Evolutionary conservation across 2,888 invertebrate genomes (phyloP), one percentile per base, ranked within the genome.

Genomic region (Epirrita christyi): DNA sequence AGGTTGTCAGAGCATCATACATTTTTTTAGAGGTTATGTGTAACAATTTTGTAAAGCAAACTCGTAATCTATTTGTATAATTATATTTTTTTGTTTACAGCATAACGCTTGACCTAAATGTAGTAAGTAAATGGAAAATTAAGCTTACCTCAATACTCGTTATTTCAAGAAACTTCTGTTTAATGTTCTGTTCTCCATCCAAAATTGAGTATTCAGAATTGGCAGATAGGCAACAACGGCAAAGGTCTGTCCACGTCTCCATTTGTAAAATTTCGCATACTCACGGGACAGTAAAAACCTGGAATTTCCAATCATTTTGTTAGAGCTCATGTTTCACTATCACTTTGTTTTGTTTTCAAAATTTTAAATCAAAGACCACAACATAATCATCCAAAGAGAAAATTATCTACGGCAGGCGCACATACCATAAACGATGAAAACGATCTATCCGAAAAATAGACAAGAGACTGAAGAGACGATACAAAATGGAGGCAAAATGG

Each of bases 321-420:
- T 58, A 63, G 61, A 73, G 66, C 65, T 21, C 87, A 90, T 86
- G 85, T 86, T 80, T 88, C 88, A 88, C 85, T 85, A 73, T n/a
- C 8, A 50, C 43, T 51, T 43, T 47, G 42, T 38, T 55, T 40
- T 58, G 45, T 56, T 61, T 52, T 38, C 36, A 43, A 53, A 48
- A 67, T 65, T 74, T 73, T 75, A 72, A 80, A 82, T 84, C 88
- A 88, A 70, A 86, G 85, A 86, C 81, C 78, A 87, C 78, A 83
- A 69, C 58, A 63, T 67, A 71, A 41, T 45, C 76, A 78, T 83
- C 89, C 92, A 92, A 88, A 92, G 91, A 92, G 88, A 84, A 85
- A 86, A 88, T 91, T 89, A 92, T 92, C 92, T 92, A 92, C 92
- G 90, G 92, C 87, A 92, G 89, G 92, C 87, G 87, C n/a, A 38